Conservation (phyloP, 2,797 vertebrate species). For the Bradypus variegatus region DNA sequence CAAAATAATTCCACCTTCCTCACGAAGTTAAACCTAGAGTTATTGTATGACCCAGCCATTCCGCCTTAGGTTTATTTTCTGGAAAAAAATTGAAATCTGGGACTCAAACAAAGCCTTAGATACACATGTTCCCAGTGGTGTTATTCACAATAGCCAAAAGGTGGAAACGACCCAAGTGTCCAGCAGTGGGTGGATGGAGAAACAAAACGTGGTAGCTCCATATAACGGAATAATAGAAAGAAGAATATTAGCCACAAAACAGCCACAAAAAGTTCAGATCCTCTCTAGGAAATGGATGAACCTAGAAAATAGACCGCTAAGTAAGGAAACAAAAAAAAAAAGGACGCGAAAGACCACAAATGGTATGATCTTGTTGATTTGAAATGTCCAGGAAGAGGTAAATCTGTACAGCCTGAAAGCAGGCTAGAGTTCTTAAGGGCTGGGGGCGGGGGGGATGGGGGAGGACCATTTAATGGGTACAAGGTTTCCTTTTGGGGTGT, state of each 20-base stretch:
- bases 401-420: too few relatives aligned
- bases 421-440: neutral
- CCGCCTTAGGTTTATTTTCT: too few relatives aligned
- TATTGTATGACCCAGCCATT: neutral
- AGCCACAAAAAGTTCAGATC: neutral
- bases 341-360: neutral
- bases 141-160: neutral
- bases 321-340: neutral
- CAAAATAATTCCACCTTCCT: neutral
- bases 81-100: neutral
- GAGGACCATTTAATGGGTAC: too few relatives aligned
- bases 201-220: neutral
- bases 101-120: neutral
- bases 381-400: too few relatives aligned
- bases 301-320: neutral
- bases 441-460: neutral
- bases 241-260: neutral
- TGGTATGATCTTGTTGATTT: too few relatives aligned
- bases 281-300: neutral
- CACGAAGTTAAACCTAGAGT: neutral
- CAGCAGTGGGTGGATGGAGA: neutral
- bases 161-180: neutral
- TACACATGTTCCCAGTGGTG: too few relatives aligned
- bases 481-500: neutral
- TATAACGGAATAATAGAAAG: neutral